phyloP scores from a whole-genome alignment of 2,888 invertebrate genomes.

The Blera fallax region DNA sequence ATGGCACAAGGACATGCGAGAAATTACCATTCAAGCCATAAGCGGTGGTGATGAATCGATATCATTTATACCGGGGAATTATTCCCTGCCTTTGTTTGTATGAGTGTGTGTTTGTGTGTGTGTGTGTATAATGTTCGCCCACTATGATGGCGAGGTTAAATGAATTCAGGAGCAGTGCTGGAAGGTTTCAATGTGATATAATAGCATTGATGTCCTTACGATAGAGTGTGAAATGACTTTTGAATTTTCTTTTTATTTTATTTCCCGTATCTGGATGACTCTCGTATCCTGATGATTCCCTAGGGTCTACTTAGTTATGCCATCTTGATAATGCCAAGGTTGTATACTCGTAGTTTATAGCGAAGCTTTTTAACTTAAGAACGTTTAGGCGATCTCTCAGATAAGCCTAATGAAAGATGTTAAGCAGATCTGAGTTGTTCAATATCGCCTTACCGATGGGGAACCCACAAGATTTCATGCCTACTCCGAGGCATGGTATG shows the following conservation, averaged over 20 bases:
- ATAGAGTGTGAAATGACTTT: constrained; percentile 29
- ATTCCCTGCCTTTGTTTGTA: constrained; percentile 24
- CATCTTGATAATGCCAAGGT: constrained; percentile 35
- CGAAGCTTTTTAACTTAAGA: background rate
- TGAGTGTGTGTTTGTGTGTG: background rate
- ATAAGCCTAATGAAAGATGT: background rate
- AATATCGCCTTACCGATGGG: background rate
- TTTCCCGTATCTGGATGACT: background rate
- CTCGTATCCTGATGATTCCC: background rate
- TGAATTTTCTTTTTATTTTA: background rate
- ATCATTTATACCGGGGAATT: constrained; percentile 64
- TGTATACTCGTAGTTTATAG: background rate
- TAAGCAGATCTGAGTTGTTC: background rate
- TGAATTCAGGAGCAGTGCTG: constrained; percentile 14
- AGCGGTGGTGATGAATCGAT: constrained; percentile 70
- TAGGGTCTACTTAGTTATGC: background rate
- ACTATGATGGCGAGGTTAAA: constrained; percentile 14
- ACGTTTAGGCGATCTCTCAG: background rate
- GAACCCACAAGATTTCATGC: too few relatives aligned
- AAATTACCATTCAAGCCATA: constrained; percentile 72
- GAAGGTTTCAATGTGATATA: constrained; percentile 10
- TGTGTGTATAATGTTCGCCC: background rate
- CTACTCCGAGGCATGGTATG: background rate
- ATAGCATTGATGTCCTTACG: constrained; percentile 20
- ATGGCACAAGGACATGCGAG: constrained; percentile 66